These are phyloP conservation scores for Tetrao urogallus DNA, from an alignment of 2,113 vertebrate genomes.

Conservation along the genomic window DNA sequence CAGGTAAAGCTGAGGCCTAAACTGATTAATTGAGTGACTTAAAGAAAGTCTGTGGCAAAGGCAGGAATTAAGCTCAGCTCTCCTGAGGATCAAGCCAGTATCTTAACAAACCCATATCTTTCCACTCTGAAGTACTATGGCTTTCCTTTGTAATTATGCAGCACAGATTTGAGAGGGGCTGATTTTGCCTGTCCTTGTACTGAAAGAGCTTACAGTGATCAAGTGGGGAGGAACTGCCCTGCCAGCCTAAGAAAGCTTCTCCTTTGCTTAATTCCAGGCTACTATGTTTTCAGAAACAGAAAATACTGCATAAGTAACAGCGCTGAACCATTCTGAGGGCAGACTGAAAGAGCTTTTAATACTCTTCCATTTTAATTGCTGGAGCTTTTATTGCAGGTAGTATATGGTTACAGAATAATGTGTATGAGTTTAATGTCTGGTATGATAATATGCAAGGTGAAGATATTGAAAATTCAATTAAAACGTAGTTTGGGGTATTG, in stretches of 20 bases:
- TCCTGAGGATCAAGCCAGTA: conserved; percentile 8
- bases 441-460: conserved; percentile 61
- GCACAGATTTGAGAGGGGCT: conserved; percentile 33
- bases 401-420: conserved; percentile 55
- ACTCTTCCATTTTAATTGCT: conserved; percentile 50
- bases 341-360: conserved; percentile 53
- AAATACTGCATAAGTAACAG: conserved; percentile 56
- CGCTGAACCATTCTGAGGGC: conserved; percentile 28
- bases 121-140: conserved; percentile 2
- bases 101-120: conserved; percentile 18
- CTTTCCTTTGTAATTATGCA: conserved; percentile 57
- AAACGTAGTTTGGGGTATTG: conserved; percentile 60
- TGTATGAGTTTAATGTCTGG: conserved; percentile 59
- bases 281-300: conserved; percentile 55
- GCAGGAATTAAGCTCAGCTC: conserved; percentile 35
- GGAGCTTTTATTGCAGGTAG: conserved; percentile 46
- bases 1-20: conserved; percentile 43
- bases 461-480: conserved; percentile 72
- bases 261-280: conserved; percentile 39
- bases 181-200: conserved; percentile 14
- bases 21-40: conserved; percentile 47
- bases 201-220: conserved; percentile 37
- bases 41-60: conserved; percentile 18
- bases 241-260: conserved; percentile 13
- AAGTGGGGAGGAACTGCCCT: conserved; percentile 30